A percentile compares a stretch with the other conserved stretches of the same genome.
These are phyloP conservation scores for Agonum fuliginosum DNA, from an alignment of 2,888 invertebrate species.

Conservation along the genomic window DNA sequence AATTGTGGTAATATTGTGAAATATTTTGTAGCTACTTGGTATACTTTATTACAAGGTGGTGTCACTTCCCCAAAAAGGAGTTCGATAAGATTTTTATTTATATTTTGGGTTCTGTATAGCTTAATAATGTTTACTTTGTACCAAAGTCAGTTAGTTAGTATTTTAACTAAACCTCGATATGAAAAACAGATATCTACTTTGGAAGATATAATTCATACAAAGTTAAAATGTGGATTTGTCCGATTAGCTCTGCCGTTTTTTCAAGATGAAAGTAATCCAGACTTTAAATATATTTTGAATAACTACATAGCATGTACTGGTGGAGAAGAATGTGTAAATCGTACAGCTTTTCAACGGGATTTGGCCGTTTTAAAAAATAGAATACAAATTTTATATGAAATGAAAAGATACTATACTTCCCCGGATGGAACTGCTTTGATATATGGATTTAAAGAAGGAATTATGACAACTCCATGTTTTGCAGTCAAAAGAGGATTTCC, in stretches of 20 bases:
- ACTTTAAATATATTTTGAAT: not conserved
- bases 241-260: not conserved
- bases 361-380: constrained; percentile 11
- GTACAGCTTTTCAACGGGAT: constrained; percentile 38
- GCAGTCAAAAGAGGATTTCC: constrained; percentile 16
- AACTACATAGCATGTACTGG: not conserved
- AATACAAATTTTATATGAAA: constrained; percentile 6
- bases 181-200: constrained; percentile 21
- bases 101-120: constrained; percentile 27
- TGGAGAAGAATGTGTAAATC: constrained; percentile 24
- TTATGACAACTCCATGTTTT: not conserved
- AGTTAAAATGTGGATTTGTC: constrained; percentile 6
- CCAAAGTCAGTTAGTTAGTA: constrained; percentile 14
- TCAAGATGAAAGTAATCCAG: not conserved
- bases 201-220: constrained; percentile 17
- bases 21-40: not conserved
- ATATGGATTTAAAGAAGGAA: not conserved
- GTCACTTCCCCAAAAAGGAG: not conserved
- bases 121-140: not conserved
- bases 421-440: constrained; percentile 9
- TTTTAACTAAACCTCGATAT: constrained; percentile 7
- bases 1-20: not conserved
- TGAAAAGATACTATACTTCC: constrained; percentile 16
- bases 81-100: constrained; percentile 26
- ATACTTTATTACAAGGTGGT: constrained; percentile 20